Base-by-base conservation (phyloP, 1,140 invertebrate genomes). In the Cydia strobilella region DNA sequence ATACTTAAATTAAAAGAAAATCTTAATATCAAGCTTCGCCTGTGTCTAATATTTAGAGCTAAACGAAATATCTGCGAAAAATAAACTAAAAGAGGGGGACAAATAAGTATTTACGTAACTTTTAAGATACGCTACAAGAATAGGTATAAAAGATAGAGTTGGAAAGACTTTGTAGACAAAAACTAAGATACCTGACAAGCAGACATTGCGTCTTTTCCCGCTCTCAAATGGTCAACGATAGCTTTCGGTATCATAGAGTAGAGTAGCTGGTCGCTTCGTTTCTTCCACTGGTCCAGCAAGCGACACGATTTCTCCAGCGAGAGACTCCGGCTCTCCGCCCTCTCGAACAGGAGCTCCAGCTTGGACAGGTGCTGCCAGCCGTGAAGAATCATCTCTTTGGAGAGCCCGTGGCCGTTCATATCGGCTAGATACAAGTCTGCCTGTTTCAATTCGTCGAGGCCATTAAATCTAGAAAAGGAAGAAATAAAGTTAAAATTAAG, bases 241-340 rank as follows among this genome's bases (percentile, higher is more conserved):
- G 95, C 95, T 79, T 95, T 94, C 0, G 96, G 98, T 81, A 99
- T 98, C 97, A 99, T 98, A 3, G 98, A 98, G 86, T 98, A 99
- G 0, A 99, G 90, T 0, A 99, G 92, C 54, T 97, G 96, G 88
- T 98, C 97, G 0, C 97, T 97, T 79, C 96, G 95, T 73, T 96
- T 95, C 90, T 98, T 98, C 96, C 97, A 98, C 1, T 95, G 95
- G 85, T 98, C 97, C 5, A 96, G 89, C 3, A 97, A 88, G 35
- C 94, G 93, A 80, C 96, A 94, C 72, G 95, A 96, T 78, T 95
- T 95, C 81, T 97, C 96, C 65, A 97, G 85, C 73, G 97, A 96
- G 74, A 94, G 94, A 3, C 95, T 96, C 78, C 96, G 93, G 89
- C 96, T 94, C 84, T 97, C 96, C 7, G 96, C 96, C 76, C 96